These are phyloP conservation scores for Gallinago jamesoni DNA, from an alignment of 2,113 vertebrate species.

Conservation along the genomic window DNA sequence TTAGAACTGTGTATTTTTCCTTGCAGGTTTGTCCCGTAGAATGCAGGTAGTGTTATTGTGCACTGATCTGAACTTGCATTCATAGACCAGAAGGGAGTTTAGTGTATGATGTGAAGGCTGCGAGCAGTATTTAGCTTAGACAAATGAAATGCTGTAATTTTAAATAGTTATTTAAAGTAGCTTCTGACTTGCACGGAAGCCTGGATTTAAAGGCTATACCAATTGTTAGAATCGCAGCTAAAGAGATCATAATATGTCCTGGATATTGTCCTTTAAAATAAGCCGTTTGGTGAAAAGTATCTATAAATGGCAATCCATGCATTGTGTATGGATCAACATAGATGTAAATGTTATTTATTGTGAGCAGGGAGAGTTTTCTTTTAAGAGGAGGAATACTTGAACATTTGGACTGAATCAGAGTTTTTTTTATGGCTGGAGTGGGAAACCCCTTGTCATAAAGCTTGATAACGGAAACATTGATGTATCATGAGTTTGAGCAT, in stretches of 20 bases:
- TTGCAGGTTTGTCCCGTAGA: background rate
- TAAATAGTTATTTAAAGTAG: background rate
- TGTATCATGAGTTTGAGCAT: constrained; percentile 37
- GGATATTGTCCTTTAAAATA: background rate
- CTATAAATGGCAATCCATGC: background rate
- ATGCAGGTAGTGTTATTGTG: background rate
- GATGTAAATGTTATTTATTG: background rate
- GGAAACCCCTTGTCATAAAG: constrained; percentile 51
- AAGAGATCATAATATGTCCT: background rate
- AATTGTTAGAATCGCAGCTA: background rate
- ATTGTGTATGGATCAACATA: background rate
- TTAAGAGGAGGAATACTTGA: background rate
- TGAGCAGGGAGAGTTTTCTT: background rate
- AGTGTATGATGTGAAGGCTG: background rate
- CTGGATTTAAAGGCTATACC: background rate
- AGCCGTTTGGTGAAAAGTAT: background rate
- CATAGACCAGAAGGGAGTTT: background rate
- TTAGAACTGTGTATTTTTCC: background rate
- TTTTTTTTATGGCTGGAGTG: background rate
- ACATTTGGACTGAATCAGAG: background rate
- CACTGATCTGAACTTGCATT: constrained; percentile 21
- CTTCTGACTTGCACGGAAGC: background rate
- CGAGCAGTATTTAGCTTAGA: background rate
- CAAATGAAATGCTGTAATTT: background rate
- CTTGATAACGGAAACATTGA: constrained; percentile 49